Evolutionary conservation across 2,888 invertebrate species (phyloP).

Genomic region (Allygus modestus): DNA sequence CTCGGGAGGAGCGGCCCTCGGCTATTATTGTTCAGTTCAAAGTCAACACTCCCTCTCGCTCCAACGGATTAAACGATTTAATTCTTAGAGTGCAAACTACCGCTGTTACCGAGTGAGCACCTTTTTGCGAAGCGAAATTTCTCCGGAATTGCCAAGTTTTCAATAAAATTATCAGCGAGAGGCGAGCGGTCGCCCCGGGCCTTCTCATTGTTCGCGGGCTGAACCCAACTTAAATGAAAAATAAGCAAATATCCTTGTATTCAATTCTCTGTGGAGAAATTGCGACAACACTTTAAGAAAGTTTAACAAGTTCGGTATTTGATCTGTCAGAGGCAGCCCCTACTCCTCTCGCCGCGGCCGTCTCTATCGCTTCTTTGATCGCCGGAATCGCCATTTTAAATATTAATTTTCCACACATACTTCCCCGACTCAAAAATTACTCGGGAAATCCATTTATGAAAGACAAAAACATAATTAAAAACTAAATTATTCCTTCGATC

Average conservation of each 20-base stretch:
- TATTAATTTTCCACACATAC: slow-evolving; percentile 28
- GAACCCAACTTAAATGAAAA: slow-evolving; percentile 58
- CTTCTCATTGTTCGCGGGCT: slow-evolving; percentile 50
- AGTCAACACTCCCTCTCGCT: slow-evolving; percentile 49
- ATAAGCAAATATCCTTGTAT: slow-evolving; percentile 60
- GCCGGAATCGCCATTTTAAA: slow-evolving; percentile 43
- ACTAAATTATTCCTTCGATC: slow-evolving; percentile 13
- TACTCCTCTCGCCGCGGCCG: not conserved
- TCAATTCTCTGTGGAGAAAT: slow-evolving; percentile 62
- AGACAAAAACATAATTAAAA: slow-evolving; percentile 30
- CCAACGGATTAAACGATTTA: slow-evolving; percentile 55
- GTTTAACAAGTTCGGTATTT: slow-evolving; percentile 64
- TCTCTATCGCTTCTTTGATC: slow-evolving; percentile 40
- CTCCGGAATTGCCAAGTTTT: slow-evolving; percentile 55
- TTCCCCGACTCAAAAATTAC: not conserved
- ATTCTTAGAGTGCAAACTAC: slow-evolving; percentile 47
- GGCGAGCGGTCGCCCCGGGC: slow-evolving; percentile 53
- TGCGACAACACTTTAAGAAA: slow-evolving; percentile 62
- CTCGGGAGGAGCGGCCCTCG: not conserved
- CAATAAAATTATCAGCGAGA: slow-evolving; percentile 59
- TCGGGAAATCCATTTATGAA: slow-evolving; percentile 21
- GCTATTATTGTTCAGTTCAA: slow-evolving; percentile 42
- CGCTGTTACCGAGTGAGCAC: slow-evolving; percentile 30
- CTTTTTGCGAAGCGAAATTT: slow-evolving; percentile 41
- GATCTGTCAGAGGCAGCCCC: slow-evolving; percentile 59